Evolutionary conservation across 2,888 invertebrate species (phyloP).

Genomic region (Rhimphoctona megacephalus): DNA sequence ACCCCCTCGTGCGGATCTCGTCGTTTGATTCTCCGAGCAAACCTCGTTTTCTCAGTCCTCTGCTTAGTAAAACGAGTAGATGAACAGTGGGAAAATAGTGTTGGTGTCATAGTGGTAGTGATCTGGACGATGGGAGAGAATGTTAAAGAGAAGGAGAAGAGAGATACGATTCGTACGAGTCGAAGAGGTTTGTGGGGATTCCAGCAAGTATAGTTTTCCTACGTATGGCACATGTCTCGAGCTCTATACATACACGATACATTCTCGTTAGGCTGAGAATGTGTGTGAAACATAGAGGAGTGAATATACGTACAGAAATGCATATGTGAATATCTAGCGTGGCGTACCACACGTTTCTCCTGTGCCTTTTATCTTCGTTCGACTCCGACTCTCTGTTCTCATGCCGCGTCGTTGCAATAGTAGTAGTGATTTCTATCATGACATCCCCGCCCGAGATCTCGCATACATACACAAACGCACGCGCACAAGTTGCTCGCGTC

Average conservation of each 20-base stretch:
- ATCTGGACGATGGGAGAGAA: constrained; percentile 7
- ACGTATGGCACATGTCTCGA: constrained; percentile 1
- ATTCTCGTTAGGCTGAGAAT: not conserved
- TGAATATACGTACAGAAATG: not conserved
- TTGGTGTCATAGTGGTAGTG: constrained; percentile 19
- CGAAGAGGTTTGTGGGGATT: constrained; percentile 38
- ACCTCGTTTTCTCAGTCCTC: not conserved
- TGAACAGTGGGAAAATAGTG: not conserved
- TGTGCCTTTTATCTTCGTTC: constrained; percentile 31
- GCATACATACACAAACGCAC: not conserved
- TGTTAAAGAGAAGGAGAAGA: constrained; percentile 24
- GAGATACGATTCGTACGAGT: constrained; percentile 45
- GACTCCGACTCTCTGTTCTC: constrained; percentile 12
- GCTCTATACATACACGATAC: not conserved
- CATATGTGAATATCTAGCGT: not conserved
- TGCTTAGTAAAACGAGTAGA: not conserved
- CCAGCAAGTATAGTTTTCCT: not conserved
- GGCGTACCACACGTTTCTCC: constrained; percentile 35
- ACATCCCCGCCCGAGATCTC: not conserved
- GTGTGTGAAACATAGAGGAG: not conserved
- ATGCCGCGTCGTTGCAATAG: not conserved
- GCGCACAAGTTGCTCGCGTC: constrained; percentile 7
- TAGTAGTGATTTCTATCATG: constrained; percentile 15
- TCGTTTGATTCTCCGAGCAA: constrained; percentile 56
- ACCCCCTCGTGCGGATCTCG: constrained; percentile 65